Evolutionary conservation across 2,888 invertebrate species (phyloP).

Genomic region (Melipona bicolor): DNA sequence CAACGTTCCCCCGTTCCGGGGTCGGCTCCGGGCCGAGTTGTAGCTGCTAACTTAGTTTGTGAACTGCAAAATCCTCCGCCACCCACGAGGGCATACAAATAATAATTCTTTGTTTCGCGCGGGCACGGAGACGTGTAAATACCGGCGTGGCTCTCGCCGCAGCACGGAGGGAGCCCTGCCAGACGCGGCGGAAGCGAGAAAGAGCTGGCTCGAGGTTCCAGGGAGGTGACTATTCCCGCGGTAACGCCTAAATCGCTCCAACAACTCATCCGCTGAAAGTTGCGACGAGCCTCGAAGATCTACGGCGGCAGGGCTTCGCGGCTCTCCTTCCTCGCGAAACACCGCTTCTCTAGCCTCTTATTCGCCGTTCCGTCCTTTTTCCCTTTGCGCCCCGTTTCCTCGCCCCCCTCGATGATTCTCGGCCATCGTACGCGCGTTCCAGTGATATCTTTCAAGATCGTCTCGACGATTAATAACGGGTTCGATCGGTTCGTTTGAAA

Average conservation of each 20-base stretch:
- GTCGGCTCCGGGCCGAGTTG: slow-evolving; percentile 70
- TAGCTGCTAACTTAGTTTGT: slow-evolving; percentile 83
- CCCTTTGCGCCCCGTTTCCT: background rate
- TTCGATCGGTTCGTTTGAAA: background rate
- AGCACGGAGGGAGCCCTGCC: slow-evolving; percentile 62
- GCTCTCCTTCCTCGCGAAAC: slow-evolving; percentile 57
- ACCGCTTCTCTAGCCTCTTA: slow-evolving; percentile 58
- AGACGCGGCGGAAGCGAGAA: slow-evolving; percentile 62
- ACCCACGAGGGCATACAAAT: slow-evolving; percentile 81
- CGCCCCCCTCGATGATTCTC: slow-evolving; percentile 15
- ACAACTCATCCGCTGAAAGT: slow-evolving; percentile 83
- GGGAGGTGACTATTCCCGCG: slow-evolving; percentile 77
- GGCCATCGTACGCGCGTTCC: background rate
- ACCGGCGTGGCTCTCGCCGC: slow-evolving; percentile 74
- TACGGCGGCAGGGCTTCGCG: slow-evolving; percentile 73
- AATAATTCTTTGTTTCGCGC: slow-evolving; percentile 83
- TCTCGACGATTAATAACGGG: background rate
- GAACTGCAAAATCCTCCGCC: slow-evolving; percentile 82
- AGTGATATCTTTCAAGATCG: slow-evolving; percentile 7
- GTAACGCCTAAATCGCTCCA: slow-evolving; percentile 83
- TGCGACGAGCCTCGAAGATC: slow-evolving; percentile 82
- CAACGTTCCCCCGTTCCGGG: slow-evolving; percentile 40
- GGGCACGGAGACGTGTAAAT: slow-evolving; percentile 81
- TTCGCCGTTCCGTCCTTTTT: slow-evolving; percentile 38
- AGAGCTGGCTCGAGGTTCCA: slow-evolving; percentile 52